phyloP scores from a whole-genome alignment of 2,113 vertebrate species.

The Sylvilagus bachmani region DNA sequence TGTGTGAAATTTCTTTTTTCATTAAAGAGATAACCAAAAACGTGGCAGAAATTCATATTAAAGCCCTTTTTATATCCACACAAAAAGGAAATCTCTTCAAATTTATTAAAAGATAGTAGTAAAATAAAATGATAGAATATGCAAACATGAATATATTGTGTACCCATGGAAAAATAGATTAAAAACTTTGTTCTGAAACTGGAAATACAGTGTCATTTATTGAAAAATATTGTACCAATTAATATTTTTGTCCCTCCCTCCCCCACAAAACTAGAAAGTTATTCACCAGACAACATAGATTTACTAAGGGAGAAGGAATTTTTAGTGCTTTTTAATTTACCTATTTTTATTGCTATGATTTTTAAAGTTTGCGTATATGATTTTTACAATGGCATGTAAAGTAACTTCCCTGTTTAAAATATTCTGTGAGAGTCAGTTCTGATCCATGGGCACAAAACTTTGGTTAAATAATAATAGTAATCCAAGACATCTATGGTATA shows the following conservation, averaged over 20 bases:
- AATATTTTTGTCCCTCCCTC: neutral
- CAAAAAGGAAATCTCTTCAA: slow-evolving; percentile 45
- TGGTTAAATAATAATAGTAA: neutral
- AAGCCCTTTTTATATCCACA: slow-evolving; percentile 50
- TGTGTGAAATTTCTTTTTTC: neutral
- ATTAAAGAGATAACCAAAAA: slow-evolving; percentile 41
- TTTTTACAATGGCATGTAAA: slow-evolving; percentile 15
- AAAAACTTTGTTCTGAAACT: slow-evolving; percentile 16
- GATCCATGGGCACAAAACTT: neutral
- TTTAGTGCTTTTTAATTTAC: neutral
- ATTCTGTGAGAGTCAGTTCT: neutral
- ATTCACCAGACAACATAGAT: neutral
- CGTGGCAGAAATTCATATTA: neutral
- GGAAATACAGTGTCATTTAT: neutral
- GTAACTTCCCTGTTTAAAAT: slow-evolving; percentile 36
- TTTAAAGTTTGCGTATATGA: neutral
- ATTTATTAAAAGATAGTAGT: slow-evolving; percentile 40
- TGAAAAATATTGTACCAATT: neutral
- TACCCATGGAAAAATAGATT: slow-evolving; percentile 4
- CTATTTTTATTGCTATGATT: neutral
- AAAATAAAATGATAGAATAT: slow-evolving; percentile 35
- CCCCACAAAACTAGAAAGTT: neutral
- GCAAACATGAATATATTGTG: neutral
- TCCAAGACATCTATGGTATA: neutral
- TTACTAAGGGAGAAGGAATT: neutral